These are phyloP conservation scores for Buathra laborator DNA, from an alignment of 2,888 invertebrate genomes.

Conservation along the genomic window DNA sequence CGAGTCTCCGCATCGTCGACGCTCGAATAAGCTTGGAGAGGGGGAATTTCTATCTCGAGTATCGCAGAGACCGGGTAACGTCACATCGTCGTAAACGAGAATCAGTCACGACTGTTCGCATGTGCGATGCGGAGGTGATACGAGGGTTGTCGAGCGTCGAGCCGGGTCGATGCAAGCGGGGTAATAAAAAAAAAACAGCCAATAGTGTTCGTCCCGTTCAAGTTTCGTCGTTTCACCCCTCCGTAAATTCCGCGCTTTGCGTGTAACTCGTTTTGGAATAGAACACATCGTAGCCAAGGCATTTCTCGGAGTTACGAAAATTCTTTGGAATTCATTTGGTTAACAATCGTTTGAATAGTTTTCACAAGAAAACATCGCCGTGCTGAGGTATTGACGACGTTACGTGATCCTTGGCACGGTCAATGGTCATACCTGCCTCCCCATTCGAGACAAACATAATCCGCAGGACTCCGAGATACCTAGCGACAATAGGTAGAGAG, in stretches of 20 bases:
- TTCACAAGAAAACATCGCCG: not conserved
- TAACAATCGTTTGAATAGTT: not conserved
- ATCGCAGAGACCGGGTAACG: slow-evolving; percentile 22
- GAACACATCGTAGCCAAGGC: slow-evolving; percentile 6
- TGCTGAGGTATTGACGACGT: not conserved
- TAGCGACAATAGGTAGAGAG: slow-evolving; percentile 14
- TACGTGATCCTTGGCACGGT: slow-evolving; percentile 22
- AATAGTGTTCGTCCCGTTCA: slow-evolving; percentile 24
- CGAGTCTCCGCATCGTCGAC: not conserved
- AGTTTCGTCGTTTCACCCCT: not conserved
- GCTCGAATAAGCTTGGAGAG: not conserved
- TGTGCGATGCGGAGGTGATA: slow-evolving; percentile 46
- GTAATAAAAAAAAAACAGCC: slow-evolving; percentile 28
- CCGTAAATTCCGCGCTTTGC: slow-evolving; percentile 4
- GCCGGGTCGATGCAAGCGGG: slow-evolving; percentile 61
- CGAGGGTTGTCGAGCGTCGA: slow-evolving; percentile 15
- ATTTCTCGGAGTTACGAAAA: slow-evolving; percentile 14
- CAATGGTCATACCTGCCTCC: slow-evolving; percentile 7
- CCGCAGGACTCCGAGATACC: slow-evolving; percentile 7
- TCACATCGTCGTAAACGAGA: slow-evolving; percentile 21
- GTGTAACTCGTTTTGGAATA: not conserved
- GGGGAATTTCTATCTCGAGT: not conserved
- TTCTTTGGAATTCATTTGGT: slow-evolving; percentile 4
- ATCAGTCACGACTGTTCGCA: slow-evolving; percentile 45
- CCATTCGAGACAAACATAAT: not conserved